Conservation (phyloP, 2,113 vertebrate species). For the Mirounga angustirostris region DNA sequence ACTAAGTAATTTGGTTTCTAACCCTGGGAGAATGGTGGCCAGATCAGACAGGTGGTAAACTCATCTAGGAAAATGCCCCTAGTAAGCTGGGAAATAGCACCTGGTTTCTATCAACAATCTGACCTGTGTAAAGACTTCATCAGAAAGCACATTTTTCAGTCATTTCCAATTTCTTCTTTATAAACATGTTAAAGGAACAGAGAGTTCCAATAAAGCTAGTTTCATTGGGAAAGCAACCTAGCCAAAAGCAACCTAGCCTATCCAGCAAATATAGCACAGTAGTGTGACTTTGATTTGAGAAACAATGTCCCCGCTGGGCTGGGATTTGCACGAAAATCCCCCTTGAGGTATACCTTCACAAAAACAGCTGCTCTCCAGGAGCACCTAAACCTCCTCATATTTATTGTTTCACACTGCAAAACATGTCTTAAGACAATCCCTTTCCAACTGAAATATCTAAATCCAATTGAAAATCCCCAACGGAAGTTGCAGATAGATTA, state of each 20-base stretch:
- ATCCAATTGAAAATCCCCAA: not conserved
- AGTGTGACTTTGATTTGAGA: not conserved
- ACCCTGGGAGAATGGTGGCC: not conserved
- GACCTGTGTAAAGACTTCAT: not conserved
- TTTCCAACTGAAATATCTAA: constrained; percentile 15
- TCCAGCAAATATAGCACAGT: not conserved
- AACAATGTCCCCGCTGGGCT: not conserved
- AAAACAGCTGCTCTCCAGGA: not conserved
- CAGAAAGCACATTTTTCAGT: not conserved
- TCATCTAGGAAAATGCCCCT: not conserved
- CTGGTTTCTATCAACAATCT: not conserved
- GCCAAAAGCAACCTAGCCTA: not conserved
- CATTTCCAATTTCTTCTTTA: not conserved
- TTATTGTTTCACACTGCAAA: not conserved
- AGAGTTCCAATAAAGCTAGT: not conserved
- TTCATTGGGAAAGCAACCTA: constrained; percentile 3
- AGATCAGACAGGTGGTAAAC: not conserved
- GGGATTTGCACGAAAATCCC: not conserved
- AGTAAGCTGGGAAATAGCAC: not conserved
- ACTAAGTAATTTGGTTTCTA: not conserved
- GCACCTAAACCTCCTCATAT: not conserved
- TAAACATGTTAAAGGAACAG: not conserved
- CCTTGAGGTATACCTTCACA: not conserved
- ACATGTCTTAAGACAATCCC: not conserved
- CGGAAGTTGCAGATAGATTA: not conserved